Percentiles rank a stretch among this genome's conserved stretches.
Evolutionary conservation across 2,888 invertebrate species (phyloP).

Genomic region (Trissonchulus sp.): DNA sequence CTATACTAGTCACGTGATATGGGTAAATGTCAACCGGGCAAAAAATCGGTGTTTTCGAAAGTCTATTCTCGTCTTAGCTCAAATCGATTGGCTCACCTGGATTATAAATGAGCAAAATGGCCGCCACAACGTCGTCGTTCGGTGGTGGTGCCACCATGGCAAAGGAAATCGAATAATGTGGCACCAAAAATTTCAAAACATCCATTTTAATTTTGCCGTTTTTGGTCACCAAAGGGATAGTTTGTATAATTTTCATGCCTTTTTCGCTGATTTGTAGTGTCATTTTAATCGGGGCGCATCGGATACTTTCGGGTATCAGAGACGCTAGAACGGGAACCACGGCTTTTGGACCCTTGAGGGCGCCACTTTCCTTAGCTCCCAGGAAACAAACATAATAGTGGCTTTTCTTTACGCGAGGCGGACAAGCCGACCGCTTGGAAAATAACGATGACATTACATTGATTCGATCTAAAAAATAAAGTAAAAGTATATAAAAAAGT

Average conservation of each 20-base stretch:
- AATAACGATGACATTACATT: no score
- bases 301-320: constrained; percentile 38
- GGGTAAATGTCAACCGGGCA: no score
- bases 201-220: constrained; percentile 53
- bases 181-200: constrained; percentile 84
- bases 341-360: constrained; percentile 66
- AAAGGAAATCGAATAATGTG: constrained; percentile 84
- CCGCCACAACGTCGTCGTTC: constrained; percentile 80
- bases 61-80: no score
- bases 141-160: constrained; percentile 67
- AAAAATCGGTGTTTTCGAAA: no score
- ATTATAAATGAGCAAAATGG: constrained; percentile 84
- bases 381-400: constrained; percentile 64
- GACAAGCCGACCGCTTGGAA: not conserved
- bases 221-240: constrained; percentile 55
- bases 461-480: no score
- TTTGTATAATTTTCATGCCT: constrained; percentile 88
- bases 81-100: no score
- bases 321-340: constrained; percentile 43
- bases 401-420: constrained; percentile 48
- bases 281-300: constrained; percentile 42
- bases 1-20: no score
- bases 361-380: constrained; percentile 88
- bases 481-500: no score
- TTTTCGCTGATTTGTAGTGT: constrained; percentile 63